Evolutionary conservation across 2,797 vertebrate species (phyloP), one percentile per base, ranked within the genome.

Genomic region (Enteromius anoplus): DNA sequence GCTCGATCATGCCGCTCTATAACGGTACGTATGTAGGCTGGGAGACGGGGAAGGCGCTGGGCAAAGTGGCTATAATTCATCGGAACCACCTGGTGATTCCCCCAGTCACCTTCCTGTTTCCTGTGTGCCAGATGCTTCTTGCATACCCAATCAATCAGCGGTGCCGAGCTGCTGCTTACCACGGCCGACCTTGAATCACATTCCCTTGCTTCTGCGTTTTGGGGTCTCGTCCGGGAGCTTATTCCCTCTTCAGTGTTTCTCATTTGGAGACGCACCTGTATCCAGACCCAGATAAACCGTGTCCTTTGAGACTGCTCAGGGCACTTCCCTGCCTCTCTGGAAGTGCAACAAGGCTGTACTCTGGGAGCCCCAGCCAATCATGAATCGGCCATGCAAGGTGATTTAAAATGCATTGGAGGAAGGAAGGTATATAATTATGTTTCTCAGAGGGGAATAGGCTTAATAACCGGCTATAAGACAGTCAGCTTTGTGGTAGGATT

Each of bases 121-220:
- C 91, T 91, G 89, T 90, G 92, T 91, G 91, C 94, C 93, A 94
- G 92, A 93, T 95, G 94, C 94, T 94, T 91, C 91, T 88, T 85
- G 78, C 88, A 86, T 88, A 91, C 89, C 93, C 91, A 94, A 94
- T 95, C 94, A 93, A 92, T 94, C 93, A 93, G 89, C 85, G 15
- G 89, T 62, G 65, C 82, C 26, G 82, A 66, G 85, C 88, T 68
- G 88, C 89, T 78, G 87, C 82, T 85, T 85, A 70, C 88, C 90
- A 90, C 90, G 86, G 88, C 83, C 91, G 92, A 95, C 94, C 94
- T 94, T 94, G 93, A 94, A 89, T 92, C 89, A 88, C 85, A 76
- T 86, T 87, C 89, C 88, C 87, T 85, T 81, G 78, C 88, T 85
- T 85, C 89, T 92, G 88, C 72, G 53, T 88, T 87, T 86, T 62